These are phyloP conservation scores for Macquaria australasica DNA, from an alignment of 2,113 vertebrate species.

Conservation along the genomic window DNA sequence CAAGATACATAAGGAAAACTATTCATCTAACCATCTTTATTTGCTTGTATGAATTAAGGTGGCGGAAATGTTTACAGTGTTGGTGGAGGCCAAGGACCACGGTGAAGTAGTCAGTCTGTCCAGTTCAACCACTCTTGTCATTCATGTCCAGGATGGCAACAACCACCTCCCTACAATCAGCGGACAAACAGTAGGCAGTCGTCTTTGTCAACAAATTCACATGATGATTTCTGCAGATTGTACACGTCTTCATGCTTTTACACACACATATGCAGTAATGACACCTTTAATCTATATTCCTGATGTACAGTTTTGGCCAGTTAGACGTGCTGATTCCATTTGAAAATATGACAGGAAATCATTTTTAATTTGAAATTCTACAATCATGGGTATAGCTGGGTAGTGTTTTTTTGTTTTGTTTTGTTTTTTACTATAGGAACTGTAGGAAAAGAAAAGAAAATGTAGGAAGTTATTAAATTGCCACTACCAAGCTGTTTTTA, in stretches of 20 bases:
- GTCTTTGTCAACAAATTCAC: background rate
- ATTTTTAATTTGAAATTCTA: background rate
- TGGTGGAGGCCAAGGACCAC: conserved; percentile 71
- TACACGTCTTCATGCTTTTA: background rate
- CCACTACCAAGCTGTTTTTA: background rate
- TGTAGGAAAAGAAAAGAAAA: too few relatives aligned
- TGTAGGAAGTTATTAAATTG: background rate
- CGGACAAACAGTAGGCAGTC: conserved; percentile 58
- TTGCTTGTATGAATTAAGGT: conserved; percentile 44
- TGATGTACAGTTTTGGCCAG: background rate
- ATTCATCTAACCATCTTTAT: background rate
- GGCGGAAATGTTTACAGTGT: conserved; percentile 49
- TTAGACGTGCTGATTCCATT: background rate
- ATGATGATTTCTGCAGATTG: background rate
- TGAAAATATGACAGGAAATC: background rate
- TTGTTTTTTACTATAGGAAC: background rate
- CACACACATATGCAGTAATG: background rate
- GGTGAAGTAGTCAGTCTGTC: conserved; percentile 68
- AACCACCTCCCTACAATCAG: conserved; percentile 66
- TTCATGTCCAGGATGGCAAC: conserved; percentile 67
- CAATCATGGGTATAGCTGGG: background rate
- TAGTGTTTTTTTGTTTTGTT: too few relatives aligned
- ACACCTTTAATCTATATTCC: background rate
- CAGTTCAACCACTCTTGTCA: conserved; percentile 68
- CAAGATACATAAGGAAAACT: background rate